Conservation (phyloP, 2,888 invertebrate genomes). For the Cordilura impudica region DNA sequence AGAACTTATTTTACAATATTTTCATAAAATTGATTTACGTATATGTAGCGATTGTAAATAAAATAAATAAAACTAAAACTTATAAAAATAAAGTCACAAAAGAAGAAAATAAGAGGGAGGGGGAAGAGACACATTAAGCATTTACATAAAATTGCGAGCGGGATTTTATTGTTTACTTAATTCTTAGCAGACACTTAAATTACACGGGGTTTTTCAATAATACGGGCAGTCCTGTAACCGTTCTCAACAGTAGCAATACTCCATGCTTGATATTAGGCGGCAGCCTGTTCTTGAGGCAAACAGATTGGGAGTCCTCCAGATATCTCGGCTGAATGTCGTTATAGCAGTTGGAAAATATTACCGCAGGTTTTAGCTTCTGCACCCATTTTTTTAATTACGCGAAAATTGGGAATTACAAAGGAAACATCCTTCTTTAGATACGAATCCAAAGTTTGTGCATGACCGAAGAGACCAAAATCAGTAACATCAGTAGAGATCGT, state of each 20-base stretch:
- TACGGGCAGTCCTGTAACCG: slow-evolving; percentile 93
- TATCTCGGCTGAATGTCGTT: slow-evolving; percentile 91
- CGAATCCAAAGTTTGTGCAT: slow-evolving; percentile 90
- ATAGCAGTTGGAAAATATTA: slow-evolving; percentile 89
- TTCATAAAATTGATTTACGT: slow-evolving; percentile 44
- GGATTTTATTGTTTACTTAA: slow-evolving; percentile 75
- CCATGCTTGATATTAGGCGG: slow-evolving; percentile 97
- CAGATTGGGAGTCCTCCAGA: slow-evolving; percentile 94
- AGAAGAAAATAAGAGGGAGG: background rate
- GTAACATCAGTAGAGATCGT: slow-evolving; percentile 93
- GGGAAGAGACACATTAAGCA: slow-evolving; percentile 10
- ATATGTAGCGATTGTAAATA: slow-evolving; percentile 20
- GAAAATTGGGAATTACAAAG: slow-evolving; percentile 92
- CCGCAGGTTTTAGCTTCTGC: slow-evolving; percentile 90
- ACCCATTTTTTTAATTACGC: slow-evolving; percentile 92
- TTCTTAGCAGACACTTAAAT: slow-evolving; percentile 96
- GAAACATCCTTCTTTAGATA: slow-evolving; percentile 91
- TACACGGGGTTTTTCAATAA: slow-evolving; percentile 96
- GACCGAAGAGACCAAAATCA: slow-evolving; percentile 89
- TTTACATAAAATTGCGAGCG: slow-evolving; percentile 37
- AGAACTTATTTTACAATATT: slow-evolving; percentile 22
- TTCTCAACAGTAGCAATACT: slow-evolving; percentile 97
- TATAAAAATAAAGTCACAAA: background rate
- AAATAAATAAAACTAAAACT: background rate
- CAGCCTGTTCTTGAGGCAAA: slow-evolving; percentile 94